phyloP scores from a whole-genome alignment of 2,113 vertebrate genomes.

The Phycodurus eques region DNA sequence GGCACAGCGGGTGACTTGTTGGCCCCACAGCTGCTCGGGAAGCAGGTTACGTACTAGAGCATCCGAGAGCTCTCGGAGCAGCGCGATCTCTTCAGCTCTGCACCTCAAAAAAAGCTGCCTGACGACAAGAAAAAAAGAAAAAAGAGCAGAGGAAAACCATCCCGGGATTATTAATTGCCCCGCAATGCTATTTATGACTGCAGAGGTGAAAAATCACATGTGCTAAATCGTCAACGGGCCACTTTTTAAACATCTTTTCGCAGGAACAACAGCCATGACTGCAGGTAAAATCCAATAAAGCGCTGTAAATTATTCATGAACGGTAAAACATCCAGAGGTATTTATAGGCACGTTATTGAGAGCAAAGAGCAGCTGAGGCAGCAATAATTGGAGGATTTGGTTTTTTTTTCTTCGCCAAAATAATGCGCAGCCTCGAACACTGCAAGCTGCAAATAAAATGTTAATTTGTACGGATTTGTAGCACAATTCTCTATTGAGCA shows the following conservation, averaged over 20 bases:
- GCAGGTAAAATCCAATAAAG: slow-evolving; percentile 21
- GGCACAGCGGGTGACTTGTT: slow-evolving; percentile 64
- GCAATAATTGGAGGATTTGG: not conserved
- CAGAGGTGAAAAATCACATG: not conserved
- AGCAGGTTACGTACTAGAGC: slow-evolving; percentile 72
- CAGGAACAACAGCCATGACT: slow-evolving; percentile 2
- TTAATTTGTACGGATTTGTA: not conserved
- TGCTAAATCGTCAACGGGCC: slow-evolving; percentile 16
- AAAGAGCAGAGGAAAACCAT: not conserved
- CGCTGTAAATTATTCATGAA: slow-evolving; percentile 45
- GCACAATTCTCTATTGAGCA: not conserved
- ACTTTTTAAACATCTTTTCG: not conserved
- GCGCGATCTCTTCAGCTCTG: slow-evolving; percentile 59
- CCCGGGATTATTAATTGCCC: not conserved
- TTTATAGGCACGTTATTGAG: slow-evolving; percentile 32
- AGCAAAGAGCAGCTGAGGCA: slow-evolving; percentile 25
- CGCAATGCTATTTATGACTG: slow-evolving; percentile 9
- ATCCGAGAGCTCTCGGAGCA: slow-evolving; percentile 67
- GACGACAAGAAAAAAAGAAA: slow-evolving; percentile 8
- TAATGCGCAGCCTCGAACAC: not conserved
- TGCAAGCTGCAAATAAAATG: not conserved
- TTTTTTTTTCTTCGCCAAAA: not conserved
- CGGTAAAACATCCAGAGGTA: slow-evolving; percentile 26
- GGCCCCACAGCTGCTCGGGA: slow-evolving; percentile 57
- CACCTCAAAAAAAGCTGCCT: slow-evolving; percentile 66